Conservation (phyloP, 2,113 vertebrate genomes). For the Prunella himalayana region DNA sequence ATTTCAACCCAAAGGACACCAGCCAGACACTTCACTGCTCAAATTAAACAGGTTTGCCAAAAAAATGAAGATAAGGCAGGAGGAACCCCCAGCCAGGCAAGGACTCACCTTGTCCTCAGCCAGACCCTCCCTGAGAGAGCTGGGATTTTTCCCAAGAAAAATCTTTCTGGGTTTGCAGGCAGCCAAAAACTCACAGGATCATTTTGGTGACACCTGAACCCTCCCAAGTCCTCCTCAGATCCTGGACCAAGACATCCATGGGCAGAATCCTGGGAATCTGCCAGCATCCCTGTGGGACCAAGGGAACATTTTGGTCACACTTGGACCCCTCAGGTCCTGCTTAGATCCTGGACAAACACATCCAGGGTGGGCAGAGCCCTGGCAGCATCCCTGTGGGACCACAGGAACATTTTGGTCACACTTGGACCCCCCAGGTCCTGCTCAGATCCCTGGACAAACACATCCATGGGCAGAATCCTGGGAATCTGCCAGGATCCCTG, state of each 20-base stretch:
- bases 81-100: not conserved
- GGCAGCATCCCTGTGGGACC: not conserved
- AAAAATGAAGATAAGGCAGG: not conserved
- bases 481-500: not conserved
- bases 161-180: not conserved
- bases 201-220: accelerated
- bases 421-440: accelerated
- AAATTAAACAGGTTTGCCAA: not conserved
- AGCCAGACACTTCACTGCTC: not conserved
- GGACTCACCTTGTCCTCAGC: not conserved
- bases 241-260: accelerated
- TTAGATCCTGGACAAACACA: not conserved
- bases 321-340: not conserved
- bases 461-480: accelerated
- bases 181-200: accelerated
- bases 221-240: not conserved
- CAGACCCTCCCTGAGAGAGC: not conserved
- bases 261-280: not conserved
- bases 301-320: not conserved
- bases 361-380: not conserved
- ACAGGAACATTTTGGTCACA: accelerated
- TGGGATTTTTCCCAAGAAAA: accelerated
- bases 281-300: not conserved
- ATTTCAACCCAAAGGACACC: not conserved
- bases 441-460: not conserved